Conservation (phyloP, 2,797 vertebrate genomes). For the Danio jaintianensis region DNA sequence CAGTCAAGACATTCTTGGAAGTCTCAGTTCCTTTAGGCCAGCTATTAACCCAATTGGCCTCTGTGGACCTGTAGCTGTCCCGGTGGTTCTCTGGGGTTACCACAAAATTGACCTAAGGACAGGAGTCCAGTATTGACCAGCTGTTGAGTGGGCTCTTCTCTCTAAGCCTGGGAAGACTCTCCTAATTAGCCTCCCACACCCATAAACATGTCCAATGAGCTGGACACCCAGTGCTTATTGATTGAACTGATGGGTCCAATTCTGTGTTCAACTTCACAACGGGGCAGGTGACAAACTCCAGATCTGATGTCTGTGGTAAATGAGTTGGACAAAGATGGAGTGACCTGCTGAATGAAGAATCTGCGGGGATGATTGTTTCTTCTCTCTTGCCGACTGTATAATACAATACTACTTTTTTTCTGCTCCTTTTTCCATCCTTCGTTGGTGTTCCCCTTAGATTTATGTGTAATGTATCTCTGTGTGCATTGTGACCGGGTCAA, state of each 20-base stretch:
- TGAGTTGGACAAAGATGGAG: slow-evolving; percentile 16
- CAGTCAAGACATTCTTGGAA: slow-evolving; percentile 72
- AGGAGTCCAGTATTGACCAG: slow-evolving; percentile 82
- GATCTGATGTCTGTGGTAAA: slow-evolving; percentile 34
- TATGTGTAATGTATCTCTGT: slow-evolving; percentile 72
- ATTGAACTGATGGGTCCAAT: slow-evolving; percentile 74
- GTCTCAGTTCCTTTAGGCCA: slow-evolving; percentile 71
- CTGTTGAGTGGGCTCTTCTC: slow-evolving; percentile 79
- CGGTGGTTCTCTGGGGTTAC: slow-evolving; percentile 79
- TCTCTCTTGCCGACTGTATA: slow-evolving; percentile 13
- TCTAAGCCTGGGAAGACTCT: slow-evolving; percentile 81
- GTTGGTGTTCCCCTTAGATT: slow-evolving; percentile 67
- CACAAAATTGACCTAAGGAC: slow-evolving; percentile 80
- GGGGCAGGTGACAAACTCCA: slow-evolving; percentile 67
- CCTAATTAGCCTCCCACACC: slow-evolving; percentile 87
- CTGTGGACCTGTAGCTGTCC: slow-evolving; percentile 78
- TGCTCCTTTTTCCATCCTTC: slow-evolving; percentile 48
- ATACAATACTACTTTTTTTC: not conserved
- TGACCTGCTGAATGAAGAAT: slow-evolving; percentile 15
- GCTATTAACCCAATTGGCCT: slow-evolving; percentile 82
- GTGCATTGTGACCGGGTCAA: slow-evolving; percentile 72
- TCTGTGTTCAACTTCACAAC: slow-evolving; percentile 70
- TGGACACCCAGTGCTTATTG: slow-evolving; percentile 77
- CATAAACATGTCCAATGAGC: slow-evolving; percentile 83
- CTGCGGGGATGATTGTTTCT: slow-evolving; percentile 36